Conservation (phyloP, 2,888 invertebrate species). For the Eristalis arbustorum region DNA sequence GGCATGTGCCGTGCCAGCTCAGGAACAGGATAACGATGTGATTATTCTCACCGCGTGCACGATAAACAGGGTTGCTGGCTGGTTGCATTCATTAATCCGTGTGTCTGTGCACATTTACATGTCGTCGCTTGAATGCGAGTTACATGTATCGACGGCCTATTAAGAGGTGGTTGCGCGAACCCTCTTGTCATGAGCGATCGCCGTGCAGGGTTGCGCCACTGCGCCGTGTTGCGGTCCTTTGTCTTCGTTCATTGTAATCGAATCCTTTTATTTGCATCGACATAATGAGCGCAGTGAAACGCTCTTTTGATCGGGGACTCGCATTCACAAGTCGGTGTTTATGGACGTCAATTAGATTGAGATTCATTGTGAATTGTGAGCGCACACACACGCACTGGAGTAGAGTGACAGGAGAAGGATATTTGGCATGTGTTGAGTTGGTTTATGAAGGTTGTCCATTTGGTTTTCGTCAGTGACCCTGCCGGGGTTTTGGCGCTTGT, state of each 20-base stretch:
- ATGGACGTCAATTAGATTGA: neutral
- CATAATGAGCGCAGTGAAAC: slow-evolving; percentile 27
- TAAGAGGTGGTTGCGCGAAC: slow-evolving; percentile 4
- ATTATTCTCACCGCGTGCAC: slow-evolving; percentile 30
- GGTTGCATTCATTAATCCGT: neutral
- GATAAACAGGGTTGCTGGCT: slow-evolving; percentile 25
- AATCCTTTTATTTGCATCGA: slow-evolving; percentile 38
- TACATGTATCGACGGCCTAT: neutral
- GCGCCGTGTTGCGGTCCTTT: neutral
- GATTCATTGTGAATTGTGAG: neutral
- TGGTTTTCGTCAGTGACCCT: too few relatives aligned
- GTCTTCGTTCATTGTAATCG: slow-evolving; percentile 25
- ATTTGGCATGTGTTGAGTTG: too few relatives aligned
- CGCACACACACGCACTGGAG: neutral
- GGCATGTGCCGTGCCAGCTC: slow-evolving; percentile 37
- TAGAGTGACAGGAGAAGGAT: neutral
- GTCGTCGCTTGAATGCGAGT: neutral
- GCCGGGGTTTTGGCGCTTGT: too few relatives aligned
- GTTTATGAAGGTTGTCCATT: too few relatives aligned
- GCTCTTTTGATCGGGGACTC: neutral
- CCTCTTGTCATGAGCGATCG: slow-evolving; percentile 4
- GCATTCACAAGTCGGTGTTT: neutral
- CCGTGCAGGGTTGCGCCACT: too few relatives aligned
- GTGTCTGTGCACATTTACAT: slow-evolving; percentile 1
- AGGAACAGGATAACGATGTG: slow-evolving; percentile 45